Evolutionary conservation across 1,140 invertebrate species (phyloP), one percentile per base, ranked within the genome.

Genomic region (Diabrotica virgifera): DNA sequence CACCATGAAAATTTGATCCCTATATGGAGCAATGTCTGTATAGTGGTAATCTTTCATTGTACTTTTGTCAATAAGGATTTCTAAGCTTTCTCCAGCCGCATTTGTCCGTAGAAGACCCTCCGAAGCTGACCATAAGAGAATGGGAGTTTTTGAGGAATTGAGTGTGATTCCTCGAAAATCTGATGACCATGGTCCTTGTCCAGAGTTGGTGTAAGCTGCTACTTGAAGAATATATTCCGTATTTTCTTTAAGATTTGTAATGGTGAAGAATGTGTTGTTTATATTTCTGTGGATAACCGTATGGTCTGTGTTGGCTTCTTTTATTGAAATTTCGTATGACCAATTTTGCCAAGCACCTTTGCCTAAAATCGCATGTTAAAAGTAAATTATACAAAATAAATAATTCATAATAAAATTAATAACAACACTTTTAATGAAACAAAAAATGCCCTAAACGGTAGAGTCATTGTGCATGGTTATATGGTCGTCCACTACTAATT

Each of bases 271-370:
- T 0, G 86, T 87, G 5, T 85, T 82, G 0, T 81, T 85, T 9
- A 91, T 89, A 53, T 87, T 81, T 52, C 77, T 81, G 46, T 81
- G 78, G 69, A 71, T 81, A 14, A 82, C 79, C 6, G 77, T 81
- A 51, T 81, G 74, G 0, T 84, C 82, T 5, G 79, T 80, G 3
- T 82, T 74, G 64, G 84, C 82, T 66, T 90, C 85, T 65, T 85
- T 85, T 0, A 94, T 83, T 67, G 87, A 86, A 13, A 97, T 80
- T 74, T 92, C 87, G 77, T 94, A 97, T 0, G 84, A 86, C 93
- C 93, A 96, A 65, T 88, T 86, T 70, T 90, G 88, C 87, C 91
- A 95, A 0, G 93, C 90, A 0, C 88, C 89, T 54, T 85, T 87
- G 1, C 82, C 81, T 82, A 58, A 75, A 62, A 51, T 50, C 54